Percentiles rank a stretch among this genome's conserved stretches.
phyloP scores from a whole-genome alignment of 2,797 vertebrate species.

The Leptatherina wallacei region DNA sequence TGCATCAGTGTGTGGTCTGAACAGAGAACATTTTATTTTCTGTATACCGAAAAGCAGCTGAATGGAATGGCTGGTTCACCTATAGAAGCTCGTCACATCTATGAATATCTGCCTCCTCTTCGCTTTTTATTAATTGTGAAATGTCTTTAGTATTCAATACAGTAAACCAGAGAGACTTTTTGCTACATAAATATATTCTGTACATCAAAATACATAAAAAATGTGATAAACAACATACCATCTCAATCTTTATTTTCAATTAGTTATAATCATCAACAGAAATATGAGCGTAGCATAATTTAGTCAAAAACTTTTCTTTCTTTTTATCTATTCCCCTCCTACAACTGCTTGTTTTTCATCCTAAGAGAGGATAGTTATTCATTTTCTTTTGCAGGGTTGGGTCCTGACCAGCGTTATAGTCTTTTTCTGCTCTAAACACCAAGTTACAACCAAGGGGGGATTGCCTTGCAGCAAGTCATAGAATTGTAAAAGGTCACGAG shows the following conservation, averaged over 20 bases:
- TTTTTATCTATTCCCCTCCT: no score
- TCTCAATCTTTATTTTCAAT: no score
- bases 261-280: background rate
- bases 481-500: background rate
- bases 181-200: no score
- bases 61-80: background rate
- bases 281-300: no score
- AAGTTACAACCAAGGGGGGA: background rate
- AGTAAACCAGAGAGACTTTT: no score
- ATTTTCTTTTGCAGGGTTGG: no score
- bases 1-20: slow-evolving; percentile 2
- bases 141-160: no score
- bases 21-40: slow-evolving; percentile 6
- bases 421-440: background rate
- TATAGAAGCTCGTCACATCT: background rate
- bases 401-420: background rate
- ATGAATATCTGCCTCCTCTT: background rate
- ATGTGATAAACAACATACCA: no score
- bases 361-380: no score
- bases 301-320: no score
- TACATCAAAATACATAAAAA: no score
- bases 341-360: no score
- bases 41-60: background rate
- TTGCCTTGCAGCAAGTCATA: background rate
- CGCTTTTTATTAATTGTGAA: background rate